phyloP scores from a whole-genome alignment of 2,888 invertebrate species.

The Spodoptera littoralis region DNA sequence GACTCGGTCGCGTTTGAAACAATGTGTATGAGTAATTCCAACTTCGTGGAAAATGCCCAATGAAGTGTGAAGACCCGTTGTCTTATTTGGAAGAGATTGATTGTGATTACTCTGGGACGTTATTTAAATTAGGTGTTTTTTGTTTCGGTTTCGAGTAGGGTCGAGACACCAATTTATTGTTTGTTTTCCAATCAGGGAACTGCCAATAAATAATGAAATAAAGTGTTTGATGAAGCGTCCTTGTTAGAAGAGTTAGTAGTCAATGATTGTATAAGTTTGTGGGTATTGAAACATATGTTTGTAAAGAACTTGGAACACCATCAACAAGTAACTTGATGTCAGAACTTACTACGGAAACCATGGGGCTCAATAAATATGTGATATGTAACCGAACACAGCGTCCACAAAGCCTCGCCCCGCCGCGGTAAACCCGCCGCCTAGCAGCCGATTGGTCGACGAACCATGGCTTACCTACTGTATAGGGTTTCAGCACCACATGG shows the following conservation, averaged over 20 bases:
- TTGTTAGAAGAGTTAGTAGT: too few relatives aligned
- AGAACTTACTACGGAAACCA: conserved; percentile 25
- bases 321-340: conserved; percentile 1
- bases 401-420: conserved; percentile 67
- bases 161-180: neutral
- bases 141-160: conserved; percentile 5
- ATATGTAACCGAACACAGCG: conserved; percentile 62
- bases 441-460: conserved; percentile 70
- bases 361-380: conserved; percentile 49
- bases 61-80: conserved; percentile 45
- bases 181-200: conserved; percentile 9
- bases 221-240: too few relatives aligned
- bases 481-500: conserved; percentile 70
- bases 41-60: conserved; percentile 48
- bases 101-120: conserved; percentile 26
- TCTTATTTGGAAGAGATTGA: conserved; percentile 43
- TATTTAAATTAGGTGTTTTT: conserved; percentile 29
- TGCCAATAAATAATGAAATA: neutral
- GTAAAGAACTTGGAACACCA: neutral
- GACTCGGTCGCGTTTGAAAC: conserved; percentile 42
- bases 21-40: conserved; percentile 48
- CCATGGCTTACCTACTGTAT: conserved; percentile 68
- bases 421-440: conserved; percentile 62
- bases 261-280: too few relatives aligned
- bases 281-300: neutral